Evolutionary conservation across 2,113 vertebrate genomes (phyloP).

Genomic region (Pseudorasbora parva): DNA sequence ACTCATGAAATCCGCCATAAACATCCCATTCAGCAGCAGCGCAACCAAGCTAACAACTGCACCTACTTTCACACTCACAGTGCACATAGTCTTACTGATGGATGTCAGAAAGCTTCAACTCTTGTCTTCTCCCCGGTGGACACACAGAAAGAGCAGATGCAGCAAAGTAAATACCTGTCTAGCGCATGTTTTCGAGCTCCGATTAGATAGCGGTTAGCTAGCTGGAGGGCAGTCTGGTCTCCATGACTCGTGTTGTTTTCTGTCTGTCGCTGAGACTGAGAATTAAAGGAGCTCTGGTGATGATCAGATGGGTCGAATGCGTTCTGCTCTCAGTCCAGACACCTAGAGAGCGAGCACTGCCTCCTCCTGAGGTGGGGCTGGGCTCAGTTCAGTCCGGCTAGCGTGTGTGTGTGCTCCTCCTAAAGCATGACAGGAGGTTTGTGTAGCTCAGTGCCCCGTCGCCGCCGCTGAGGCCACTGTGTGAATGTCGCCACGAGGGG

Average conservation of each 20-base stretch:
- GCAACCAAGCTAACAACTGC: constrained; percentile 30
- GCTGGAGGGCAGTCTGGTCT: constrained; percentile 39
- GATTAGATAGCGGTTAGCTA: constrained; percentile 31
- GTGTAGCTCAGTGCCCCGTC: neutral
- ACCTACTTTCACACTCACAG: constrained; percentile 11
- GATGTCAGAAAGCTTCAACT: constrained; percentile 5
- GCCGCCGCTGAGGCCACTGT: neutral
- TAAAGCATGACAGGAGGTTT: constrained; percentile 32
- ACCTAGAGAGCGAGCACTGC: constrained; percentile 44
- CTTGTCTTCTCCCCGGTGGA: neutral
- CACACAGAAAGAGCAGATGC: neutral
- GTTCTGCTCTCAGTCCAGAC: constrained; percentile 24
- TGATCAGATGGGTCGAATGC: neutral
- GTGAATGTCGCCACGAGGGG: neutral
- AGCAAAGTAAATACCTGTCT: constrained; percentile 39
- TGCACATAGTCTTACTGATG: constrained; percentile 8
- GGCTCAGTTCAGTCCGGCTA: constrained; percentile 37
- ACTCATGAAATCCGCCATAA: constrained; percentile 30
- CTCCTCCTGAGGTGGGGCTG: constrained; percentile 49
- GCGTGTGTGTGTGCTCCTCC: constrained; percentile 9
- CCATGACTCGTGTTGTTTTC: constrained; percentile 39
- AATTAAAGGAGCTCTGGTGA: neutral
- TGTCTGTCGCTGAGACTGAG: constrained; percentile 1
- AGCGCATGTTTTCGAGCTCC: constrained; percentile 49
- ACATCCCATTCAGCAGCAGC: constrained; percentile 30